These are phyloP conservation scores for Zaprionus kolodkinae DNA, from an alignment of 1,140 invertebrate species.

Conservation along the genomic window DNA sequence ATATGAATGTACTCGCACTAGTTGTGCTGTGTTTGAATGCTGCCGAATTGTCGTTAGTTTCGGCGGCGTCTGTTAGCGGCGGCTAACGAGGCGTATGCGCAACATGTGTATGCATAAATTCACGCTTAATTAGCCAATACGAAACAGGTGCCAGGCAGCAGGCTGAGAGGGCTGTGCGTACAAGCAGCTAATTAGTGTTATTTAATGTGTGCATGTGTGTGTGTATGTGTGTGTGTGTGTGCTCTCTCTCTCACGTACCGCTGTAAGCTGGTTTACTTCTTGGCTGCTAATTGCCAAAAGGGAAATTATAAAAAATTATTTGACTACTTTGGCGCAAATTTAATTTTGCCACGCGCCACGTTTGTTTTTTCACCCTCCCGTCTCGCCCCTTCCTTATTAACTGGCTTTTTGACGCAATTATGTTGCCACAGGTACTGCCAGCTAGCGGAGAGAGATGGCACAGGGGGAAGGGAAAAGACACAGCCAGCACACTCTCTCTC, in stretches of 20 bases:
- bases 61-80: slow-evolving; percentile 15
- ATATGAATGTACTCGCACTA: slow-evolving; percentile 16
- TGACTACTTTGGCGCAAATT: slow-evolving; percentile 50
- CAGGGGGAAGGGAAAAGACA: not conserved
- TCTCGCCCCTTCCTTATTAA: slow-evolving; percentile 58
- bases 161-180: not conserved
- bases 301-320: slow-evolving; percentile 22
- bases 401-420: slow-evolving; percentile 78
- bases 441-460: not conserved
- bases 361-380: slow-evolving; percentile 34
- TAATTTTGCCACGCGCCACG: slow-evolving; percentile 49
- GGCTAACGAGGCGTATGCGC: slow-evolving; percentile 74
- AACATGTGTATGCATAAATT: slow-evolving; percentile 81
- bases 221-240: not conserved
- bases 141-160: not conserved
- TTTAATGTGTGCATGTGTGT: slow-evolving; percentile 32
- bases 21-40: slow-evolving; percentile 49
- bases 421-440: slow-evolving; percentile 15
- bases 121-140: slow-evolving; percentile 71
- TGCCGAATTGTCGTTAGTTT: slow-evolving; percentile 10
- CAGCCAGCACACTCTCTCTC: slow-evolving; percentile 18
- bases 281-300: slow-evolving; percentile 25
- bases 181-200: slow-evolving; percentile 62
- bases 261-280: slow-evolving; percentile 11
- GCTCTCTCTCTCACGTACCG: not conserved